Evolutionary conservation across 53 echinoderm and acorn worm genomes (phyloP).

Genomic region (Temnopleurus reevesii): DNA sequence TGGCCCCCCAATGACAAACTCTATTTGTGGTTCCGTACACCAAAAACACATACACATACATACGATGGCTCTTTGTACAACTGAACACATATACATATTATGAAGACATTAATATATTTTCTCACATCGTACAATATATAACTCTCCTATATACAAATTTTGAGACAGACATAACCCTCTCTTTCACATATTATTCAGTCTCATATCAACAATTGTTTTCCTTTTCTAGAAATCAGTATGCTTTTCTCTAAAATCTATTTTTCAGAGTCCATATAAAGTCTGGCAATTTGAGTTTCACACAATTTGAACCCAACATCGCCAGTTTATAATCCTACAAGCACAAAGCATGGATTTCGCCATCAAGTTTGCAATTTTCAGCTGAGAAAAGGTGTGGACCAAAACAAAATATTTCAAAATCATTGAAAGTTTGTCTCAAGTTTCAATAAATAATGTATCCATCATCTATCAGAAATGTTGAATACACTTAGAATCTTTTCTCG

Average conservation of each 20-base stretch:
- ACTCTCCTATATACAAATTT: slow-evolving; percentile 44
- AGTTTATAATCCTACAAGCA: no score
- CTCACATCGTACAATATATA: slow-evolving; percentile 32
- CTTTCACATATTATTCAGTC: background rate
- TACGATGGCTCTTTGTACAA: slow-evolving; percentile 4
- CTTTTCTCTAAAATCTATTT: background rate
- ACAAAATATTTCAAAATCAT: background rate
- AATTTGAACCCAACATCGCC: background rate
- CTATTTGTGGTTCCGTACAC: background rate
- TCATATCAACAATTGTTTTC: background rate
- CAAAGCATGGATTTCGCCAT: background rate
- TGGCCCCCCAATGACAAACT: background rate
- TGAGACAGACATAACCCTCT: background rate
- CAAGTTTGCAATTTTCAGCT: background rate
- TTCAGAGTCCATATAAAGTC: background rate
- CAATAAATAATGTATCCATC: background rate
- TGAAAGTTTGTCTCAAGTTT: background rate
- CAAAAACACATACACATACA: background rate
- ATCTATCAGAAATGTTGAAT: slow-evolving; percentile 3
- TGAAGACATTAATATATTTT: slow-evolving; percentile 28
- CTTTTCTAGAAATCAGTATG: background rate
- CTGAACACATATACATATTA: slow-evolving; percentile 40
- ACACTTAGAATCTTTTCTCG: background rate
- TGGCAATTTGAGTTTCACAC: background rate
- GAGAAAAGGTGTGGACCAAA: background rate